These are phyloP conservation scores for Lordiphosa stackelbergi DNA, from an alignment of 1,140 invertebrate species.

Conservation along the genomic window DNA sequence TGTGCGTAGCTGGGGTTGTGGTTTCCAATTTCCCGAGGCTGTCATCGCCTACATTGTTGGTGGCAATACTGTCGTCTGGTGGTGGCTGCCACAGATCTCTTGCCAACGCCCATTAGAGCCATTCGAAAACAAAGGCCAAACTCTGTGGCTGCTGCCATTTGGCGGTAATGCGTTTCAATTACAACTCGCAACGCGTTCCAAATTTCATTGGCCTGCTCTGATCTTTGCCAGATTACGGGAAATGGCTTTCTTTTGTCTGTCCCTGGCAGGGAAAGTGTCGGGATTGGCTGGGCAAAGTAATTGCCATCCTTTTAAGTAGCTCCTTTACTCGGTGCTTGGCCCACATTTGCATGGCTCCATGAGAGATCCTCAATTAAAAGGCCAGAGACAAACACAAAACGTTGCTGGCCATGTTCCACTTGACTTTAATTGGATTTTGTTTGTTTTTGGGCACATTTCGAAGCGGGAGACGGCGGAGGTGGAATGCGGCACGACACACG, in stretches of 20 bases:
- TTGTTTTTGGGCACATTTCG: slow-evolving; percentile 66
- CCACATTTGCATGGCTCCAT: slow-evolving; percentile 62
- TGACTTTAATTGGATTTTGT: slow-evolving; percentile 72
- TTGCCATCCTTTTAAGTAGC: slow-evolving; percentile 56
- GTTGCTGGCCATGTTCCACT: slow-evolving; percentile 59
- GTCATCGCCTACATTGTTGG: slow-evolving; percentile 63
- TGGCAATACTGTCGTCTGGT: slow-evolving; percentile 20
- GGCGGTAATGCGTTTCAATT: slow-evolving; percentile 67
- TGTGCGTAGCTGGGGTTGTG: slow-evolving; percentile 26
- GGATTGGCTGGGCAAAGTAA: slow-evolving; percentile 56
- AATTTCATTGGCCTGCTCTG: slow-evolving; percentile 58
- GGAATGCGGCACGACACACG: slow-evolving; percentile 69
- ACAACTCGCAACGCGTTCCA: slow-evolving; percentile 45
- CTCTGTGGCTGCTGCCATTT: slow-evolving; percentile 44
- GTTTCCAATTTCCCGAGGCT: slow-evolving; percentile 54
- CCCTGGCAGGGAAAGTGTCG: slow-evolving; percentile 58
- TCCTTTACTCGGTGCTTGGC: slow-evolving; percentile 25
- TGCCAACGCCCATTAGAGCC: slow-evolving; percentile 61
- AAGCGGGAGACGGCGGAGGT: slow-evolving; percentile 35
- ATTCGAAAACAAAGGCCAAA: slow-evolving; percentile 21
- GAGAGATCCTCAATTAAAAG: slow-evolving; percentile 66
- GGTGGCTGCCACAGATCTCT: slow-evolving; percentile 32
- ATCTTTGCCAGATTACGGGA: slow-evolving; percentile 34
- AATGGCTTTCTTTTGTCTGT: slow-evolving; percentile 22
- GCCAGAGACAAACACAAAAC: slow-evolving; percentile 31